phyloP scores from a whole-genome alignment of 2,888 invertebrate genomes.

The Drosophila kokeensis region DNA sequence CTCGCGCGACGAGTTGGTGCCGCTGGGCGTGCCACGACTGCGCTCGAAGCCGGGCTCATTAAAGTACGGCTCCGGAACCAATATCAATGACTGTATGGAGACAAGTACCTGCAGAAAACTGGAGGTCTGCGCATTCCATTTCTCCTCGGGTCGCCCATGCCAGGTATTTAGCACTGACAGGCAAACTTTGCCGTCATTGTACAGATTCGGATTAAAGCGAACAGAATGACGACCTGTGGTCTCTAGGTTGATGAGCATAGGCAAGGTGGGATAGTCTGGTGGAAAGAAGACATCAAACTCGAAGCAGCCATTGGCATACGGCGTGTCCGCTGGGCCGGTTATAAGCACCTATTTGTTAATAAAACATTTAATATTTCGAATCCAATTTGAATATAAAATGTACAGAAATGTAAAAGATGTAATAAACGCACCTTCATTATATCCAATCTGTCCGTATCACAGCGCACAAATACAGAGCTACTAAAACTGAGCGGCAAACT shows the following conservation, averaged over 20 bases:
- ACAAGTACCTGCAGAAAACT: conserved; percentile 96
- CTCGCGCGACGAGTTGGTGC: conserved; percentile 95
- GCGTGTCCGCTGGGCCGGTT: conserved; percentile 96
- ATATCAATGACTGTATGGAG: conserved; percentile 95
- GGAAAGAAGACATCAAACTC: conserved; percentile 96
- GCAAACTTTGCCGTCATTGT: conserved; percentile 98
- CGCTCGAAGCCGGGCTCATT: conserved; percentile 98
- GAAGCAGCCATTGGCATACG: conserved; percentile 96
- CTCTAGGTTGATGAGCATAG: conserved; percentile 96
- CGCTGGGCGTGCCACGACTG: conserved; percentile 94
- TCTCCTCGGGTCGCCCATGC: conserved; percentile 98
- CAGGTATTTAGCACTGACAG: conserved; percentile 97
- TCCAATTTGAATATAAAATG: not conserved
- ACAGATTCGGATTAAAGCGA: conserved; percentile 96
- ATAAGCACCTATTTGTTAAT: conserved; percentile 90
- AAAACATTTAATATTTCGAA: not conserved
- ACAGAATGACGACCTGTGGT: conserved; percentile 95
- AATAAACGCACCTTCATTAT: conserved; percentile 92
- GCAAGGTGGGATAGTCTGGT: conserved; percentile 92
- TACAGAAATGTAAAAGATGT: not conserved
- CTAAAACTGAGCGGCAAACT: conserved; percentile 96
- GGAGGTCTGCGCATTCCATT: conserved; percentile 98
- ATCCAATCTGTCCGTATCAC: conserved; percentile 96
- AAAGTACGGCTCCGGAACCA: conserved; percentile 97
- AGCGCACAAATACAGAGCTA: conserved; percentile 97